Percentiles rank a stretch among this genome's conserved stretches.
Conservation (phyloP, 2,113 vertebrate genomes). For the Ictalurus furcatus region DNA sequence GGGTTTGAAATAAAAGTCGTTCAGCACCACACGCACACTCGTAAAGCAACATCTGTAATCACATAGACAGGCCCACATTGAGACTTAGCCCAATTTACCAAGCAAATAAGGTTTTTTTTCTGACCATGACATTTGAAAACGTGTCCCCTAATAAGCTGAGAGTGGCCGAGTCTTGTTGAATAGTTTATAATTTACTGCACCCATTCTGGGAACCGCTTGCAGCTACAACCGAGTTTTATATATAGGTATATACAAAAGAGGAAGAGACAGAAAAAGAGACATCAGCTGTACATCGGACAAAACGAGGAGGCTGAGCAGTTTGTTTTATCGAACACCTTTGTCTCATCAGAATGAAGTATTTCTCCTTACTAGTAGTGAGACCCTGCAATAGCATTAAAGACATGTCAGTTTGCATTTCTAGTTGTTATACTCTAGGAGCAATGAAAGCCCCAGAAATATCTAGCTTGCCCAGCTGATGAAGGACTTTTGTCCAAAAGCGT, state of each 20-base stretch:
- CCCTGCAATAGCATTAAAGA: background rate
- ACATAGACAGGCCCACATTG: constrained; percentile 49
- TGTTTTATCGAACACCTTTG: background rate
- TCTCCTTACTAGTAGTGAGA: background rate
- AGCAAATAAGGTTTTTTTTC: constrained; percentile 38
- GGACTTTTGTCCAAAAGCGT: background rate
- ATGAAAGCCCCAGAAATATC: background rate
- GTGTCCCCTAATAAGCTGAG: constrained; percentile 26
- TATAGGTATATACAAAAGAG: background rate
- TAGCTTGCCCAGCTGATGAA: background rate
- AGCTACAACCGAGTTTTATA: background rate
- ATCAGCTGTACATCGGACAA: background rate
- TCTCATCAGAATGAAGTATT: background rate
- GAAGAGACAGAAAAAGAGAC: background rate
- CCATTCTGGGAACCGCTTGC: background rate
- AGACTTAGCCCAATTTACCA: constrained; percentile 45
- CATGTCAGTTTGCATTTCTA: background rate
- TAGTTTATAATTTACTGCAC: background rate
- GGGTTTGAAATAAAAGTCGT: constrained; percentile 58
- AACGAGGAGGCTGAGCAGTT: background rate
- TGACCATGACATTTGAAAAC: constrained; percentile 42
- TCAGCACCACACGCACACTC: constrained; percentile 13
- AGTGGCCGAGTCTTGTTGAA: background rate
- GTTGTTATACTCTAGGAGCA: background rate
- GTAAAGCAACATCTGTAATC: constrained; percentile 25